Evolutionary conservation across 2,113 vertebrate species (phyloP), one percentile per base, ranked within the genome.

Genomic region (Dicrurus megarhynchus): DNA sequence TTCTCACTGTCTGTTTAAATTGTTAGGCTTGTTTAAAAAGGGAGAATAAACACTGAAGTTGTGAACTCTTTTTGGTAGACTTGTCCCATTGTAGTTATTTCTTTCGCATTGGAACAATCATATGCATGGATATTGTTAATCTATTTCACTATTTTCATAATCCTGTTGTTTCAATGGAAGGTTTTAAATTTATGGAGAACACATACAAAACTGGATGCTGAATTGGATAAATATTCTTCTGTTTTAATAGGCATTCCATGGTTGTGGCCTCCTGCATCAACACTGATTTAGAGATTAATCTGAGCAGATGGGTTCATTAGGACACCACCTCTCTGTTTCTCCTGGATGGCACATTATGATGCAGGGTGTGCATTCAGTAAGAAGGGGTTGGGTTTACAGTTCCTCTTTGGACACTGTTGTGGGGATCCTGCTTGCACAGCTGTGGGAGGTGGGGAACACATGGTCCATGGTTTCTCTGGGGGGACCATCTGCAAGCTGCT

Each of bases 1-100:
- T 93, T 96, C 74, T 75, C 28, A 39, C n/a, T 61, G 50, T 75
- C 33, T 87, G 21, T 26, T 84, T 94, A 61, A 12, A 17, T 77
- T 88, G 41, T 85, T 89, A 73, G 59, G 65, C 77, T 91, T 89
- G 73, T 80, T 94, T 81, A 61, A 87, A 96, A 92, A 49, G 11
- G 27, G 37, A 80, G 47, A 81, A 87, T 41, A 68, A 93, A 78
- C 47, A 53, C 12, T 16, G 7, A 82, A 53, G 7, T 90, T 67
- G 91, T 91, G 8, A 41, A 69, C 17, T 75, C 71, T 35, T 53
- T 68, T 60, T 55, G 33, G 9, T 83, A 65, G 22, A 16, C 50
- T 22, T 75, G 50, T 95, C 60, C 37, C 41, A 32, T 88, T 63
- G 27, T 9, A 91, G 52, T 32, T 84, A 3, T 60, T 87, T n/a